These are phyloP conservation scores for Paramormyrops hopkinsi DNA, from an alignment of 2,797 vertebrate species.

Conservation along the genomic window DNA sequence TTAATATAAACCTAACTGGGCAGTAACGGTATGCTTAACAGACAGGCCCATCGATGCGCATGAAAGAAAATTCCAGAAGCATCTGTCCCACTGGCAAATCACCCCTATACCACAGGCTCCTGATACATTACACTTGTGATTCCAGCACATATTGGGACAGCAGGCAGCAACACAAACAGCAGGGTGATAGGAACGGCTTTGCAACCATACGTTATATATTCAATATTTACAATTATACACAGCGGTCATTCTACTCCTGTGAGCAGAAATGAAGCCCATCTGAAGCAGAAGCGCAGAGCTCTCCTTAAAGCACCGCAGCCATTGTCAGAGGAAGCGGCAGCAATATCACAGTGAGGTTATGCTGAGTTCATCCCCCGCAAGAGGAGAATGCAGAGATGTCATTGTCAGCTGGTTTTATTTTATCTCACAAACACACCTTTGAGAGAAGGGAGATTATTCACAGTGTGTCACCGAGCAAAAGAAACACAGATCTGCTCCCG, in stretches of 20 bases:
- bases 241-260: not conserved
- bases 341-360: not conserved
- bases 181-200: not conserved
- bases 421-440: not conserved
- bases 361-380: not conserved
- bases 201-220: not conserved
- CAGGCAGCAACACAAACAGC: not conserved
- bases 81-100: not conserved
- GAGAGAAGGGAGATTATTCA: constrained; percentile 3
- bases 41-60: not conserved
- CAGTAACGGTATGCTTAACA: not conserved
- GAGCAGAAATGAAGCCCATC: not conserved
- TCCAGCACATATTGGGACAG: not conserved
- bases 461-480: not conserved
- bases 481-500: not conserved
- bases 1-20: not conserved
- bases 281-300: not conserved
- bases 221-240: not conserved
- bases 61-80: not conserved
- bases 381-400: not conserved
- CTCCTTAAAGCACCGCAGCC: not conserved
- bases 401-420: constrained; percentile 2
- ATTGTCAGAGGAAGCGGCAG: not conserved
- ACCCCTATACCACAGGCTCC: not conserved
- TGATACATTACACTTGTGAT: not conserved